phyloP scores from a whole-genome alignment of 1,140 invertebrate genomes.

The Caenorhabditis remanei region DNA sequence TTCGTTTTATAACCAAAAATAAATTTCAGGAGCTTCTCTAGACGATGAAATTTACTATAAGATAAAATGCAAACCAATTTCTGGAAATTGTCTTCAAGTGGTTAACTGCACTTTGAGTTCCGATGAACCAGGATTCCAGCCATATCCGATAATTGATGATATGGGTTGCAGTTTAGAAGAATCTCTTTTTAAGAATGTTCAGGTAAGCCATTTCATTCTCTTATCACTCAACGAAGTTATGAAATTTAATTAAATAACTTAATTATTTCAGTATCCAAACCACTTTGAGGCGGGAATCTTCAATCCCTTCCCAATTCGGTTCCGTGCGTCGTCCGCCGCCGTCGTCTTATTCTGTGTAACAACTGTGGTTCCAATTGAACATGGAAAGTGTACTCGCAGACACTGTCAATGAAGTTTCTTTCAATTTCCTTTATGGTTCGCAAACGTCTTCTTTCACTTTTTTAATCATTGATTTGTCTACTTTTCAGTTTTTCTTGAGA shows the following conservation, averaged over 20 bases:
- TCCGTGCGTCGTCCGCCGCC: conserved; percentile 60
- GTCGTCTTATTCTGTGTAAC: conserved; percentile 64
- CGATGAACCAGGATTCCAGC: conserved; percentile 48
- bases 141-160: conserved; percentile 63
- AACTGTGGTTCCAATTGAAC: conserved; percentile 53
- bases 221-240: background rate
- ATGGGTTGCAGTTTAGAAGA: conserved; percentile 61
- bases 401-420: conserved; percentile 49
- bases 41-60: conserved; percentile 65
- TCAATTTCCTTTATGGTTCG: background rate
- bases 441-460: background rate
- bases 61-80: conserved; percentile 64
- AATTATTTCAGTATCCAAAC: conserved; percentile 62
- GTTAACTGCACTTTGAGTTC: conserved; percentile 65
- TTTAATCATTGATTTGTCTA: background rate
- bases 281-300: conserved; percentile 65
- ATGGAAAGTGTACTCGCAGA: conserved; percentile 62
- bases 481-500: conserved; percentile 11
- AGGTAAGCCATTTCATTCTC: background rate
- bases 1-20: background rate
- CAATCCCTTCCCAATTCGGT: conserved; percentile 67
- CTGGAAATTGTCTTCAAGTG: conserved; percentile 64
- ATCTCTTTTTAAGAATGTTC: conserved; percentile 63
- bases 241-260: background rate
- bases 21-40: conserved; percentile 57